phyloP scores from a whole-genome alignment of 2,797 vertebrate genomes.

The Coccyzus lansbergi region DNA sequence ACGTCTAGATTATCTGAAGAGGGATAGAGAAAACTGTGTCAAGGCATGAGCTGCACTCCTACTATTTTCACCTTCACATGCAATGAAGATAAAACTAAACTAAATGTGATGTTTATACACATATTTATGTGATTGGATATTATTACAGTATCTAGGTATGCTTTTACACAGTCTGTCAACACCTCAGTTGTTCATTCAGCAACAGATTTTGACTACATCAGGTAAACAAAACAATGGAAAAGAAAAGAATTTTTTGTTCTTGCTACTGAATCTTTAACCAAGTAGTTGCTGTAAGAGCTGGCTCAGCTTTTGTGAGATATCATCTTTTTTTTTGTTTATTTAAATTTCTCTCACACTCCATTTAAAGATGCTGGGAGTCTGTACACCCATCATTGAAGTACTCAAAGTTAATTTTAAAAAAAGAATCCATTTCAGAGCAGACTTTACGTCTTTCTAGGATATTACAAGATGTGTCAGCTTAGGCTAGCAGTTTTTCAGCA shows the following conservation, averaged over 20 bases:
- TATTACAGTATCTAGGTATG: not conserved
- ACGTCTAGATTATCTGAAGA: not conserved
- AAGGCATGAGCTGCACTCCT: not conserved
- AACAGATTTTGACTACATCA: not conserved
- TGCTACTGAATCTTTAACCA: not conserved
- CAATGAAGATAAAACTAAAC: not conserved
- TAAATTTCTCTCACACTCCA: not conserved
- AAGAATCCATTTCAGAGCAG: not conserved
- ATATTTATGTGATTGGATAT: not conserved
- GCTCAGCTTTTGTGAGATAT: not conserved
- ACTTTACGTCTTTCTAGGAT: not conserved
- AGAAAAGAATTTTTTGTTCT: not conserved
- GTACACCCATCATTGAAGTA: not conserved
- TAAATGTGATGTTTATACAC: not conserved
- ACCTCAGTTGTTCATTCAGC: not conserved
- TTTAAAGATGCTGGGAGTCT: not conserved
- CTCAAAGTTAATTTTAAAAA: not conserved
- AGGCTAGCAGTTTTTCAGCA: not conserved
- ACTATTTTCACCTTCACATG: not conserved
- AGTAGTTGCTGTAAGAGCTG: not conserved
- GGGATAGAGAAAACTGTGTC: not conserved
- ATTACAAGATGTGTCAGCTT: not conserved
- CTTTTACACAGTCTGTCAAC: not conserved
- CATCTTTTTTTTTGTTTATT: not conserved
- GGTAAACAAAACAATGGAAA: not conserved